Evolutionary conservation across 2,113 vertebrate species (phyloP).

Genomic region (Neopipo cinnamomea): DNA sequence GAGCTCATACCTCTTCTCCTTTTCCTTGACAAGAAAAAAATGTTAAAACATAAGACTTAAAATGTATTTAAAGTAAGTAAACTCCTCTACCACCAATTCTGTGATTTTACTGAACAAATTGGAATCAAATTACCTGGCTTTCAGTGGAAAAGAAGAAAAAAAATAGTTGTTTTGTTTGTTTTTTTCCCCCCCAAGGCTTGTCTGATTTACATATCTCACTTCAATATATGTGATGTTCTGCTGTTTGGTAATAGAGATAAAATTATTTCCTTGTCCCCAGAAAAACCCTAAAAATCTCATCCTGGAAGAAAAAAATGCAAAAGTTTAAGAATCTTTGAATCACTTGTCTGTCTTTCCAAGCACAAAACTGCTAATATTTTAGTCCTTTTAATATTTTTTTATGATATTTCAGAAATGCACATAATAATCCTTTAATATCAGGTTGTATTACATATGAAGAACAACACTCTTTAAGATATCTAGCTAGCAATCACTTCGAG

Average conservation of each 20-base stretch:
- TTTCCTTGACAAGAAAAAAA: background rate
- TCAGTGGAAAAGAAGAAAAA: background rate
- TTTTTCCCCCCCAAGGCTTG: background rate
- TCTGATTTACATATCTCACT: background rate
- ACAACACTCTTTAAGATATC: background rate
- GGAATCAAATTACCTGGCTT: background rate
- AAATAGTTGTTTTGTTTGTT: no score
- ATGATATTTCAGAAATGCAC: background rate
- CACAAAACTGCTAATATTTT: background rate
- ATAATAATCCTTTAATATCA: background rate
- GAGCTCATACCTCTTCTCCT: background rate
- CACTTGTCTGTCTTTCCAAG: background rate
- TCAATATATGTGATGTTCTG: background rate
- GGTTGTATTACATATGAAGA: background rate
- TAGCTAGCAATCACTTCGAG: background rate
- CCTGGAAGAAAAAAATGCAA: background rate
- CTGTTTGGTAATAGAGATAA: background rate
- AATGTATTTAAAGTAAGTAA: background rate
- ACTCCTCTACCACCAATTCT: background rate
- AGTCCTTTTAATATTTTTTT: background rate
- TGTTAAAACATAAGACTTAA: background rate
- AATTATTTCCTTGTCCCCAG: background rate
- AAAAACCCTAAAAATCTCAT: background rate
- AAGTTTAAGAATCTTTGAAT: background rate
- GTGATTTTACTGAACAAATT: background rate